Base-by-base conservation (phyloP, 30 jellyfish, hydroid and myxozoan genomes). In the Sanderia malayensis region DNA sequence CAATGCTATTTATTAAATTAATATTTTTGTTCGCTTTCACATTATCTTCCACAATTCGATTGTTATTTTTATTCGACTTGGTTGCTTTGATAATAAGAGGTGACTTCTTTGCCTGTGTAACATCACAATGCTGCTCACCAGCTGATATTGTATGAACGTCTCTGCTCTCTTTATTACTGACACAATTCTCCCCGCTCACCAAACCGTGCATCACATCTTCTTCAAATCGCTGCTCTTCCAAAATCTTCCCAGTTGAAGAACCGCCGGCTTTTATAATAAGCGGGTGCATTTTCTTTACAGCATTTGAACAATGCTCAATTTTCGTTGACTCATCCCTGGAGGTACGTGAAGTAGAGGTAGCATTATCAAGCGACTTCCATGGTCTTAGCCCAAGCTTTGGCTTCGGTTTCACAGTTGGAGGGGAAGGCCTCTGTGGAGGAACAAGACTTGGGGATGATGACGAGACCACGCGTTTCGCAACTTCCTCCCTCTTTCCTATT, bases 331-430 rank as follows among this genome's bases (percentile, higher is more conserved):
- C 52, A 37, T 4, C 52, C 13, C 13, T 37, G 52, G 6, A 4
- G 6, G 52, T 6, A 37, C 10, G 6, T 4, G 10, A 4, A 4
- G 52, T 4, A 6, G 52, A 37, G 10, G 52, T 37, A 37, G 25
- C 64, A 18, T 19, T 18, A 19, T 49, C 64, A 9, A 49, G 24
- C 8, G 64, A 49, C 25, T 49, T 15, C 64, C 64, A 49, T 4
- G 64, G 64, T 24, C 64, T 15, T 4, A 18, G 24, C 11, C 53
- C 79, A 66, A 78, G 17, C 1, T 46, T 62, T 30, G 88, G 89
- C 30, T 78, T 78, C 4, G 89, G 89, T 29, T 26, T 65, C 23
- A 78, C 82, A 2, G 81, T 15, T 23, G 89, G 89, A 20, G 89
- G 89, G 23, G 78, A 19, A 6, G 89, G 61, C 63, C 37, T 47